phyloP scores from a whole-genome alignment of 1,140 invertebrate species.

The Saccostrea cuccullata region DNA sequence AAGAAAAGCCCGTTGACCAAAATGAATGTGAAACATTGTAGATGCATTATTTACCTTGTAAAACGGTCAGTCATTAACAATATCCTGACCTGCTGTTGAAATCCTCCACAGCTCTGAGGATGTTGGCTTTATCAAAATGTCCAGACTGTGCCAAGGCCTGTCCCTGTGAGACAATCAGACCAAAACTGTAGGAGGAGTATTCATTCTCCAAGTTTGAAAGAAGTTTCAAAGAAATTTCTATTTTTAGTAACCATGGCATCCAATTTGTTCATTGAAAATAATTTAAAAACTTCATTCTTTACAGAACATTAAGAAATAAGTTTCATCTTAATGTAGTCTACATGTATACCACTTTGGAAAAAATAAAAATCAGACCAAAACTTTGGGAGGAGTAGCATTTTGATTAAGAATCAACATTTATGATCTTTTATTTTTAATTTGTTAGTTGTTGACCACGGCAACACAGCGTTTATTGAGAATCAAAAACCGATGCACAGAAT shows the following conservation, averaged over 20 bases:
- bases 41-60: too few species aligned
- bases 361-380: too few species aligned
- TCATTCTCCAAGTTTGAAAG: slow-evolving; percentile 97
- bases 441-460: slow-evolving; percentile 73
- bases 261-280: slow-evolving; percentile 63
- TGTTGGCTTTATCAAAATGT: slow-evolving; percentile 94
- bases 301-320: too few species aligned
- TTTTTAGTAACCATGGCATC: too few species aligned
- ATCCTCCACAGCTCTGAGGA: slow-evolving; percentile 87
- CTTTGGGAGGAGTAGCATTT: too few species aligned
- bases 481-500: too few species aligned
- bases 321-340: too few species aligned
- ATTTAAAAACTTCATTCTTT: slow-evolving; percentile 8
- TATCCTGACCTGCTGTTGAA: slow-evolving; percentile 83
- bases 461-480: slow-evolving; percentile 92
- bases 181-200: slow-evolving; percentile 93
- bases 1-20: not conserved
- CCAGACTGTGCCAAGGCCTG: slow-evolving; percentile 94
- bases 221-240: too few species aligned
- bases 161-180: slow-evolving; percentile 94
- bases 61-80: not conserved
- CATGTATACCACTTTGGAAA: too few species aligned
- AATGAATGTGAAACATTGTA: not conserved
- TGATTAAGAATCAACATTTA: too few species aligned
- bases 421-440: too few species aligned